These are phyloP conservation scores for Caenorhabditis brenneri DNA, from an alignment of 1,140 invertebrate species.

Conservation along the genomic window DNA sequence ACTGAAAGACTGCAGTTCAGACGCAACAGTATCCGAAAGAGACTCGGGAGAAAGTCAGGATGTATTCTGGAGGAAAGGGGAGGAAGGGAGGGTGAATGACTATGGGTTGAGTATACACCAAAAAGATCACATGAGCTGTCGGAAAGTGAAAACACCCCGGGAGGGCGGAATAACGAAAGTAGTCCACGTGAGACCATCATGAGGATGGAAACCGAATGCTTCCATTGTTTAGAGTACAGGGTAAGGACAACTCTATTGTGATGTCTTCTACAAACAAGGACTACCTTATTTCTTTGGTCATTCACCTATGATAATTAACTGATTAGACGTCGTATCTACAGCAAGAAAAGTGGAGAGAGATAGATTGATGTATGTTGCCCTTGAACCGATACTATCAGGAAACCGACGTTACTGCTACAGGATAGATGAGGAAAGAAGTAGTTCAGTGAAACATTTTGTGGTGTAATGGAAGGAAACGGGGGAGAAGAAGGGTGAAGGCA, in stretches of 20 bases:
- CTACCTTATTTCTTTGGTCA: not conserved
- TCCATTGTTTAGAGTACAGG: slow-evolving; percentile 1
- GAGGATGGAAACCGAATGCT: not conserved
- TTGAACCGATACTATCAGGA: not conserved
- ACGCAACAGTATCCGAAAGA: not conserved
- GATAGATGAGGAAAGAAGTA: not conserved
- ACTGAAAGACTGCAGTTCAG: not conserved
- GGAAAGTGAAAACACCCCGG: slow-evolving; percentile 31
- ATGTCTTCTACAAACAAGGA: not conserved
- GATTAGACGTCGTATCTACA: not conserved
- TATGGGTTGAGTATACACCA: slow-evolving; percentile 6
- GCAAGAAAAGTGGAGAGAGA: not conserved
- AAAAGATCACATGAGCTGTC: slow-evolving; percentile 40
- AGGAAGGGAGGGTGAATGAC: not conserved
- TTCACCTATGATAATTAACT: not conserved
- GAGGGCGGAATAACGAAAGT: not conserved
- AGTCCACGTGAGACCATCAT: slow-evolving; percentile 9
- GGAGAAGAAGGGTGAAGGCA: not conserved
- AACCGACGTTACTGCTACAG: not conserved
- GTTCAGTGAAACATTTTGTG: slow-evolving; percentile 22
- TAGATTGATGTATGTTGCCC: not conserved
- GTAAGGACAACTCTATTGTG: not conserved
- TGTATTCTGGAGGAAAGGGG: not conserved
- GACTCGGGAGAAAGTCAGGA: not conserved
- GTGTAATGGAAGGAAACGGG: slow-evolving; percentile 7